These are phyloP conservation scores for Pyralis farinalis DNA, from an alignment of 2,888 invertebrate species.

Conservation along the genomic window DNA sequence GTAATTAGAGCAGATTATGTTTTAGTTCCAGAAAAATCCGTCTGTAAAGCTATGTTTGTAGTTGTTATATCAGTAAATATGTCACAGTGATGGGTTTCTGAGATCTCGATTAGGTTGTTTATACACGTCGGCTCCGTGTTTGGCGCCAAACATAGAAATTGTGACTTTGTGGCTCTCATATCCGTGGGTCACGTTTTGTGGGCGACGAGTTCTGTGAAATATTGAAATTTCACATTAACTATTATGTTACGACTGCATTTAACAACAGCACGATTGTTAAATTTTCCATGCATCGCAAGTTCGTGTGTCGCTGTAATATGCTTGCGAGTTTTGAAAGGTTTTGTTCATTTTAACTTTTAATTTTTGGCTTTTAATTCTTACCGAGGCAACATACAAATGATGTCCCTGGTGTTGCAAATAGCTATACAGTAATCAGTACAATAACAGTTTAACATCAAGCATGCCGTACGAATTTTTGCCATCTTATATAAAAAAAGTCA, in stretches of 20 bases:
- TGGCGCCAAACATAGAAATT: constrained; percentile 26
- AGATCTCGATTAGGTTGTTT: constrained; percentile 33
- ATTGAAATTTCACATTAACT: constrained; percentile 38
- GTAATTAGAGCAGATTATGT: neutral
- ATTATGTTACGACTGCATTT: constrained; percentile 26
- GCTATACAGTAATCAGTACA: no score
- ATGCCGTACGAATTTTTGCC: no score
- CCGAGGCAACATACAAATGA: no score
- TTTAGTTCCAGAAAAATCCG: neutral
- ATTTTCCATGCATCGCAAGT: no score
- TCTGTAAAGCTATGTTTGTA: neutral
- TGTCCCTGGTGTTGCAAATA: no score
- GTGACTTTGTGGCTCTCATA: constrained; percentile 9
- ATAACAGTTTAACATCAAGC: no score
- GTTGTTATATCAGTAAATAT: constrained; percentile 3
- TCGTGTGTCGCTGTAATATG: no score
- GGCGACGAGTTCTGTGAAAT: constrained; percentile 24
- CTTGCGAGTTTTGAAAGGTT: no score
- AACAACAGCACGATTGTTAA: constrained; percentile 20
- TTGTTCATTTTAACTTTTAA: no score
- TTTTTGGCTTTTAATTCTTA: no score
- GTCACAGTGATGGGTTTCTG: constrained; percentile 30
- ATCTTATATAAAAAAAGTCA: no score
- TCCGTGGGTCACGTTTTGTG: constrained; percentile 37
- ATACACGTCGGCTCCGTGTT: constrained; percentile 23